Evolutionary conservation across 2,888 invertebrate genomes (phyloP), one percentile per base, ranked within the genome.

Genomic region (Leptopilina syphax): DNA sequence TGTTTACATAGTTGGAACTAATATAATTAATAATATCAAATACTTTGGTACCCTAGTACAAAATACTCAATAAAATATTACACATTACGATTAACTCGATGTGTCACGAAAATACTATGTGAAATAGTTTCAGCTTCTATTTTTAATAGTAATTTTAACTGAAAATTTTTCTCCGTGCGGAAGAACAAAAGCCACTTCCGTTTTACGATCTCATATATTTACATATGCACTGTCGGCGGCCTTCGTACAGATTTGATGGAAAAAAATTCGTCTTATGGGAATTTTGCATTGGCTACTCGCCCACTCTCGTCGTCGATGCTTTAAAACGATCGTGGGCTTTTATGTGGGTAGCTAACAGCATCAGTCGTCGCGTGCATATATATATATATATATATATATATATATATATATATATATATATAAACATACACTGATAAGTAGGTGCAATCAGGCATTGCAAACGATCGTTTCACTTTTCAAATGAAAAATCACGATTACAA

Each of bases 261-360:
- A 80, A 83, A 82, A 81, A 83, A 76, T 24, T 63, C n/a, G 57
- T 24, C 70, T 70, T 78, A 79, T 77, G 77, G 73, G 73, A 77
- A 79, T 79, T 82, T 77, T 54, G 76, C 66, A 67, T 80, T 63
- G 44, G 34, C 12, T 63, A 63, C 24, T 68, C 67, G 65, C 78
- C 78, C 65, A 68, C 63, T 41, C 27, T 41, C 44, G 54, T 41
- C 44, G 54, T 54, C 65, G 54, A 67, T 73, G 57, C 57, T 50
- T 73, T 27, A 73, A 73, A 73, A 73, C n/a, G 73, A 73, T 57
- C 73, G 73, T 73, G 73, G 57, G 73, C 57, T 73, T 73, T 41
- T n/a, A 73, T 73, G 73, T 73, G 73, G 73, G 73, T 27, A 73
- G 73, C n/a, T 6, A 73, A 73, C 73, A 73, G 57, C 73, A 73